Percentiles rank a stretch among this genome's conserved stretches.
Evolutionary conservation across 2,888 invertebrate genomes (phyloP).

Genomic region (Crepidodera aurea): DNA sequence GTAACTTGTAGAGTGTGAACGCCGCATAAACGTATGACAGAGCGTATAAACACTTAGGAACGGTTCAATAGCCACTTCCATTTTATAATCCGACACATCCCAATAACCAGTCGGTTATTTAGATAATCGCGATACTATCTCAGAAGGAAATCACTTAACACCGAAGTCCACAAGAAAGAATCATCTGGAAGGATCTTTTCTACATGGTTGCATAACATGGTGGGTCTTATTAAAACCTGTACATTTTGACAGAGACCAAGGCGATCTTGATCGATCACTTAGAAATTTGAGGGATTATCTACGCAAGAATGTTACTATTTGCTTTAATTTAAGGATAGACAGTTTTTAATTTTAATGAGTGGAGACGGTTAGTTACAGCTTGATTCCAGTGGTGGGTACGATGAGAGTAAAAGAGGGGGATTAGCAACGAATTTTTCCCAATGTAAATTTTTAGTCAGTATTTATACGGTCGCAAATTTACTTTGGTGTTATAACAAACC

Average conservation of each 20-base stretch:
- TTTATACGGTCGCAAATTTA: no score
- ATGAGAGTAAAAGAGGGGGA: no score
- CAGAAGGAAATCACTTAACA: slow-evolving; percentile 33
- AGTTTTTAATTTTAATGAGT: slow-evolving; percentile 17
- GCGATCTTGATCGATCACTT: slow-evolving; percentile 35
- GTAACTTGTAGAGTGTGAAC: no score
- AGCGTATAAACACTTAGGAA: no score
- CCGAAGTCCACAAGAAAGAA: slow-evolving; percentile 8
- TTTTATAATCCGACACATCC: slow-evolving; percentile 18
- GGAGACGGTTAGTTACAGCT: not conserved
- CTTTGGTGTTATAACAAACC: no score
- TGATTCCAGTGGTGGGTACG: no score
- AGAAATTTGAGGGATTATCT: slow-evolving; percentile 28
- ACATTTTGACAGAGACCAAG: slow-evolving; percentile 25
- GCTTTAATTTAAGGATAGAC: slow-evolving; percentile 5
- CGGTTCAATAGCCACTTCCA: slow-evolving; percentile 9
- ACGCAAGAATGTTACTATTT: slow-evolving; percentile 17
- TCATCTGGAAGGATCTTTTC: slow-evolving; percentile 19
- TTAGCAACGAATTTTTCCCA: no score
- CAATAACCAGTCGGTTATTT: slow-evolving; percentile 28
- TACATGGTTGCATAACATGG: slow-evolving; percentile 31
- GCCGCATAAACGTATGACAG: no score
- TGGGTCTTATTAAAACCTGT: slow-evolving; percentile 25
- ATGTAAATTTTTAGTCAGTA: no score
- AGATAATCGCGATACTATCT: slow-evolving; percentile 33